Base-by-base conservation (phyloP, 2,888 invertebrate species). In the Papilio demoleus region DNA sequence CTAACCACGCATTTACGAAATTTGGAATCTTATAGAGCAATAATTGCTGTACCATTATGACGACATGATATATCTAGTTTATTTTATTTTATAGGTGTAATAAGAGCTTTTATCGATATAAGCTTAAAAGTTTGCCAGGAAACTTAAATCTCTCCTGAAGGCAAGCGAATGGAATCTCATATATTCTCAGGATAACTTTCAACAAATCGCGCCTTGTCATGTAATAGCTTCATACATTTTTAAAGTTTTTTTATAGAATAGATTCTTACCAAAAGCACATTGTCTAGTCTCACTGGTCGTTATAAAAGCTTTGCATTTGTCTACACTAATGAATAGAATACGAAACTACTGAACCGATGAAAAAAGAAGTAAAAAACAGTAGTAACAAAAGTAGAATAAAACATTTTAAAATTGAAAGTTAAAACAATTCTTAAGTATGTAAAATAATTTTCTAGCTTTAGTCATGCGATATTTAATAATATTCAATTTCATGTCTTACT, bases 1-100 rank as follows among this genome's bases (percentile, higher is more conserved):
- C 81, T 74, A 83, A 45, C 84, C 83, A 83, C 82, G 84, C 84
- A 80, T 81, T 87, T 86, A 86, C 85, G 81, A 85, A 88, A 88
- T 84, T 79, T 75, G 80, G 79, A 84, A 82, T 58, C 45, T 61
- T 62, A 56, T 45, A 61, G 67, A 42, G 24, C 45, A 36, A 63
- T 68, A 68, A 68, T 68, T 68, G 34, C 63, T 56, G 34, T 19
- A 42, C 42, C 82, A 83, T 77, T 77, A 77, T 73, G 70, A 66
- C 67, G 70, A 71, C 68, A 64, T 67, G 50, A 45, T 45, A 22
- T 31, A 31, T 53, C 56, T 34, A 66, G 67, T 65, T 70, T 65
- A 70, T 67, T 67, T 12, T 6, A 50, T 2, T 50, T 24, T 50
- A 47, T 50, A 24, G 12, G 24, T 45, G 1, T 45, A n/a, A 40